These are phyloP conservation scores for Cynoglossus semilaevis DNA, from an alignment of 2,113 vertebrate genomes.

Conservation along the genomic window DNA sequence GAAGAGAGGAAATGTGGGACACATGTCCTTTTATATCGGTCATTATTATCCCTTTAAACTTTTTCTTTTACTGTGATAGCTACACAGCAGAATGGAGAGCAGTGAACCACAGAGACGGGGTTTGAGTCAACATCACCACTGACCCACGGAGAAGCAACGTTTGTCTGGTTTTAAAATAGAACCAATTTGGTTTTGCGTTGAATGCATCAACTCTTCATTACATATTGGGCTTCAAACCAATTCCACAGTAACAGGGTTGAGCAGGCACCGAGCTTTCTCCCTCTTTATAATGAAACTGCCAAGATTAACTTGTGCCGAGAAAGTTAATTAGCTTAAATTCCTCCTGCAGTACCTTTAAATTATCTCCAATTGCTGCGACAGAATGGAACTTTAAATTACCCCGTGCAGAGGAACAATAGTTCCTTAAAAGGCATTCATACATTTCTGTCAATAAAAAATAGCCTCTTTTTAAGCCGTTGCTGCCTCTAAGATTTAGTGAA, in stretches of 20 bases:
- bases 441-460: slow-evolving; percentile 9
- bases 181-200: slow-evolving; percentile 15
- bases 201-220: slow-evolving; percentile 20
- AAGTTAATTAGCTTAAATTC: slow-evolving; percentile 68
- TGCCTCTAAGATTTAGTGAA: too few species aligned
- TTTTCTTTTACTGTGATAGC: background rate
- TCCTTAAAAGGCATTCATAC: slow-evolving; percentile 36
- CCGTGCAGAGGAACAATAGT: slow-evolving; percentile 37
- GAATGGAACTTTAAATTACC: slow-evolving; percentile 59
- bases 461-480: slow-evolving; percentile 1
- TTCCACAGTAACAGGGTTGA: slow-evolving; percentile 26
- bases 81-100: slow-evolving; percentile 11
- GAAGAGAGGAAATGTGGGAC: slow-evolving; percentile 14
- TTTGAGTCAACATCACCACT: slow-evolving; percentile 15
- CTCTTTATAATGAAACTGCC: slow-evolving; percentile 52
- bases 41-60: background rate
- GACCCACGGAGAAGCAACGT: background rate
- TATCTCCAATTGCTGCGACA: slow-evolving; percentile 56
- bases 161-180: slow-evolving; percentile 11
- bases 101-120: slow-evolving; percentile 4
- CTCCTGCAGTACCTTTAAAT: slow-evolving; percentile 62
- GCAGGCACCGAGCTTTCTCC: background rate
- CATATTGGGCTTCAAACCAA: slow-evolving; percentile 31
- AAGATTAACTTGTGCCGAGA: slow-evolving; percentile 56
- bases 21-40: background rate